Evolutionary conservation across 2,113 vertebrate species (phyloP).

Genomic region (Dolichotis patagonum): DNA sequence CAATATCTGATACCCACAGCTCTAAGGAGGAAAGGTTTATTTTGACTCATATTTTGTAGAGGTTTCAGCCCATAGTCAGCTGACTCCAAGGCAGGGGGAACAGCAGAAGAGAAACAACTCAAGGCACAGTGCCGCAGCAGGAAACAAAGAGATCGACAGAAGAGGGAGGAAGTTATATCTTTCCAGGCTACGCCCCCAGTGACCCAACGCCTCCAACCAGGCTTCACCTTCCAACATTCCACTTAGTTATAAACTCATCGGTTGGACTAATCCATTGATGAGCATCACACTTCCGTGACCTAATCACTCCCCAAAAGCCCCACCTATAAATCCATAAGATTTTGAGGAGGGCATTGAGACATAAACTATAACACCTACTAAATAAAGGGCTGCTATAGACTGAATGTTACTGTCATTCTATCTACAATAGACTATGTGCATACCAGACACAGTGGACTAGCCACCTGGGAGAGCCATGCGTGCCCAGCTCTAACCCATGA

Average conservation of each 20-base stretch:
- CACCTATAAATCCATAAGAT: neutral
- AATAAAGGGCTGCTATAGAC: neutral
- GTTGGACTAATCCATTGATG: neutral
- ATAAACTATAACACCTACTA: neutral
- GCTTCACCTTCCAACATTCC: neutral
- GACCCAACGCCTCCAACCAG: neutral
- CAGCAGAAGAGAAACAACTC: neutral
- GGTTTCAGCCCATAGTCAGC: neutral
- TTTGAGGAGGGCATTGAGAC: neutral
- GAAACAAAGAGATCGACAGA: neutral
- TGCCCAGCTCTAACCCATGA: neutral
- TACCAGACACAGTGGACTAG: neutral
- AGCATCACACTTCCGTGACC: neutral
- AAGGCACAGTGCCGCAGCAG: too few relatives aligned
- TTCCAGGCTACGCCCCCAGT: neutral
- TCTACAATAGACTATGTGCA: neutral
- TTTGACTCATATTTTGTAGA: neutral
- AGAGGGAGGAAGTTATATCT: neutral
- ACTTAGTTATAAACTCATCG: neutral
- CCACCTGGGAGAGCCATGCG: neutral
- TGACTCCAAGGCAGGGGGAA: neutral
- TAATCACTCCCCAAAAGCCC: neutral
- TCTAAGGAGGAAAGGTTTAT: neutral
- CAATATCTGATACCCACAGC: neutral
- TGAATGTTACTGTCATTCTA: neutral